phyloP scores from a whole-genome alignment of 2,113 vertebrate species.

The Menidia beryllina region DNA sequence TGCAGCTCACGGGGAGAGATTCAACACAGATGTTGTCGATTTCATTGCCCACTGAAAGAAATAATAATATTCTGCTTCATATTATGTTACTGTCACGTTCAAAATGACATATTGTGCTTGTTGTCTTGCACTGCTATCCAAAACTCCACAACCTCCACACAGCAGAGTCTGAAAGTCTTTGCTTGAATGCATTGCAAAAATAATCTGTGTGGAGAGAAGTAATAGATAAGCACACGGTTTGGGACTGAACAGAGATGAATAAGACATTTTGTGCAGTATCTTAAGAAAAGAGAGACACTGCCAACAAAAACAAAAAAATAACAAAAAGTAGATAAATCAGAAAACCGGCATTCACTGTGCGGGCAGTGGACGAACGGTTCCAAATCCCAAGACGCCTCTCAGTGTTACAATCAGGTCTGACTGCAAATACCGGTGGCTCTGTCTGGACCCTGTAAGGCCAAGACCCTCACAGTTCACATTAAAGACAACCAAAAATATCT shows the following conservation, averaged over 20 bases:
- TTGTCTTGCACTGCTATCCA: slow-evolving; percentile 28
- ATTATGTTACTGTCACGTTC: slow-evolving; percentile 13
- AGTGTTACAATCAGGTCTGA: neutral
- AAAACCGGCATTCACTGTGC: neutral
- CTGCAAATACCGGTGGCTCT: neutral
- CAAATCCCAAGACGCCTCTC: neutral
- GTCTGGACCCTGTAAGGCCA: neutral
- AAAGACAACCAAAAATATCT: neutral
- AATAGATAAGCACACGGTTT: neutral
- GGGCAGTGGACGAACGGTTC: neutral
- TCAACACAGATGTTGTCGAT: slow-evolving; percentile 36
- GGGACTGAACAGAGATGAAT: neutral
- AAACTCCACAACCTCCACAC: slow-evolving; percentile 5
- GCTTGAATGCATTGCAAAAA: slow-evolving; percentile 28
- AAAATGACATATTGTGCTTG: slow-evolving; percentile 17
- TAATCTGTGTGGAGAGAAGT: neutral
- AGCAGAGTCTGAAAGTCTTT: neutral
- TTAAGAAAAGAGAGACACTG: slow-evolving; percentile 18
- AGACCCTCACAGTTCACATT: neutral
- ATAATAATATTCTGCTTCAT: slow-evolving; percentile 39
- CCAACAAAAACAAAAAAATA: neutral
- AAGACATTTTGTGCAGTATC: slow-evolving; percentile 3
- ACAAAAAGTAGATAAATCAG: neutral
- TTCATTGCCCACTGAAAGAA: slow-evolving; percentile 46
- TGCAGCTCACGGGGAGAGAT: slow-evolving; percentile 9